Conservation (phyloP, 2,797 vertebrate genomes). For the Gambusia yucatana region DNA sequence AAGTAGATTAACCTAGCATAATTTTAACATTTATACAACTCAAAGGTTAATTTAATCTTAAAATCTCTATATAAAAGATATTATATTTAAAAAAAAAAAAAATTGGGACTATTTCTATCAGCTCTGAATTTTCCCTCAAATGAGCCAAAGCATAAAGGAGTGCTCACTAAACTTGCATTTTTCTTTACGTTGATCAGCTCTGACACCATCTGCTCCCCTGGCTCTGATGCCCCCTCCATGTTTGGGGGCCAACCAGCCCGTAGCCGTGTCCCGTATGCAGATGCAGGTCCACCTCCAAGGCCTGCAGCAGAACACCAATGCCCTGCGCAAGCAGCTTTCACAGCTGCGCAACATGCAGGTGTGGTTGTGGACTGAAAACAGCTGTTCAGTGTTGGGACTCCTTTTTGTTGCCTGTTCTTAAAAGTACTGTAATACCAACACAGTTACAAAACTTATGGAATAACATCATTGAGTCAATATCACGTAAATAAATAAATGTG, state of each 20-base stretch:
- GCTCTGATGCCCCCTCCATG: conserved; percentile 88
- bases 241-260: conserved; percentile 84
- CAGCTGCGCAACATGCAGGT: conserved; percentile 94
- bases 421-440: neutral
- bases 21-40: neutral
- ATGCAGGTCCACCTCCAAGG: conserved; percentile 95
- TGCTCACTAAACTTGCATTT: conserved; percentile 10
- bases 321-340: conserved; percentile 91
- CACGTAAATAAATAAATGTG: neutral
- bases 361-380: neutral
- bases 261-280: conserved; percentile 88
- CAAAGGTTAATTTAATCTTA: neutral
- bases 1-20: conserved; percentile 8
- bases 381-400: neutral
- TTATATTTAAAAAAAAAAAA: neutral
- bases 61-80: neutral
- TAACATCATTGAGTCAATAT: neutral
- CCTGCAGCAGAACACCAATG: conserved; percentile 92
- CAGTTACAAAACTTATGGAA: neutral
- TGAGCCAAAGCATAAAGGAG: neutral
- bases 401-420: neutral
- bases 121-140: neutral
- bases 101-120: conserved; percentile 56
- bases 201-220: conserved; percentile 85
- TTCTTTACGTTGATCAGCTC: conserved; percentile 66